phyloP scores from a whole-genome alignment of 1,140 invertebrate genomes.

The Paraescarpia echinospica region DNA sequence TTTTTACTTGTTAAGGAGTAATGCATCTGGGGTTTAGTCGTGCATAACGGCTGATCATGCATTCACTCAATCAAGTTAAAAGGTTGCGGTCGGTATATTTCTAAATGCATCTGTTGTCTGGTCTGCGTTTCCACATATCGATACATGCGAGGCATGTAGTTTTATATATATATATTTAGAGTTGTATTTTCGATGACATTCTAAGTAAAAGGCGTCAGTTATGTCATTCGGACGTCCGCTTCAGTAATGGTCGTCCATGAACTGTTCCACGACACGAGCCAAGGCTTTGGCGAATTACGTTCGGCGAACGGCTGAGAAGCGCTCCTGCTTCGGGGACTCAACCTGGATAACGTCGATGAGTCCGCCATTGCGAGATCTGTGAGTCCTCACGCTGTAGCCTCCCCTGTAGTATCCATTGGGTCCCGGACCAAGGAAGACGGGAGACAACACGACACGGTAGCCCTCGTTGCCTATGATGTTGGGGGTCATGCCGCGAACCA shows the following conservation, averaged over 20 bases:
- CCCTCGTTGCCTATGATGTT: conserved; percentile 11
- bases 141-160: too few species aligned
- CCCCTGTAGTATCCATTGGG: conserved; percentile 29
- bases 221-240: too few species aligned
- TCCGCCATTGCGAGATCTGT: conserved; percentile 27
- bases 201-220: too few species aligned
- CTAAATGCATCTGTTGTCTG: too few species aligned
- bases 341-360: conserved; percentile 33
- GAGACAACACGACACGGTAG: conserved; percentile 31
- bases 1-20: too few species aligned
- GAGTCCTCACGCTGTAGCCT: conserved; percentile 30
- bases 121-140: too few species aligned
- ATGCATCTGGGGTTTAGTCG: too few species aligned
- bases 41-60: too few species aligned
- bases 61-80: too few species aligned
- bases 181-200: too few species aligned
- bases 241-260: not conserved
- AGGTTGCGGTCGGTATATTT: too few species aligned
- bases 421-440: conserved; percentile 22
- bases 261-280: not conserved
- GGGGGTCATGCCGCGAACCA: not conserved
- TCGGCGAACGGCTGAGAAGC: not conserved
- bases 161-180: too few species aligned
- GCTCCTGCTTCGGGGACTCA: conserved; percentile 20
- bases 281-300: not conserved